phyloP scores from a whole-genome alignment of 1,140 invertebrate genomes.

The Caenorhabditis inopinata region DNA sequence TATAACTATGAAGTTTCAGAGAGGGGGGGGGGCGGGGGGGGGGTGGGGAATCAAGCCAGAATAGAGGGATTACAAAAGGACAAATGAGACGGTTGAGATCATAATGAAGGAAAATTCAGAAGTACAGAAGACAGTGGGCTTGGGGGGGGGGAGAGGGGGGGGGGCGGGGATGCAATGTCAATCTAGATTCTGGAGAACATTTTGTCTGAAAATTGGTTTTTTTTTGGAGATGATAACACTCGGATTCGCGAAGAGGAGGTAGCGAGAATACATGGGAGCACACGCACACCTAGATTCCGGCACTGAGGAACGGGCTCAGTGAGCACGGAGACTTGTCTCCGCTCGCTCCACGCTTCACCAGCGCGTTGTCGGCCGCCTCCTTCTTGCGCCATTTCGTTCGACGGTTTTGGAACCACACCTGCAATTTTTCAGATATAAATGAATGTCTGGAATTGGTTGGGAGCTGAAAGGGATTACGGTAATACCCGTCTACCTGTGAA shows the following conservation, averaged over 20 bases:
- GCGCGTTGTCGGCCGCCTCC: slow-evolving; percentile 81
- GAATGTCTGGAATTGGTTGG: no score
- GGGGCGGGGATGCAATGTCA: no score
- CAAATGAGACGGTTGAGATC: neutral
- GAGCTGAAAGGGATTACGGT: no score
- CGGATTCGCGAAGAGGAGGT: neutral
- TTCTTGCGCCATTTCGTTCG: slow-evolving; percentile 99
- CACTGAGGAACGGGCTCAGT: neutral
- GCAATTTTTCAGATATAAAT: slow-evolving; percentile 48
- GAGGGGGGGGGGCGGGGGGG: no score
- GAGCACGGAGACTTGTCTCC: slow-evolving; percentile 17
- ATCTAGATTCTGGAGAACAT: no score
- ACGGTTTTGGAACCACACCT: slow-evolving; percentile 99
- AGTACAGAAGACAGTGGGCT: neutral
- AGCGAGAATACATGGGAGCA: neutral
- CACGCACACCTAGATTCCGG: slow-evolving; percentile 15
- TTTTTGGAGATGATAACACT: neutral
- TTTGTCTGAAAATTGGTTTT: no score
- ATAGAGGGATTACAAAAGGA: neutral
- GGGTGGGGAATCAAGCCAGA: neutral
- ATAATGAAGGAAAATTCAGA: neutral
- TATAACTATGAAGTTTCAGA: neutral
- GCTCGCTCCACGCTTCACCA: slow-evolving; percentile 23
- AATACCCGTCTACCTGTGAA: no score
- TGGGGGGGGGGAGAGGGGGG: neutral